Conservation (phyloP, 2,797 vertebrate species). For the Phalanger gymnotis region DNA sequence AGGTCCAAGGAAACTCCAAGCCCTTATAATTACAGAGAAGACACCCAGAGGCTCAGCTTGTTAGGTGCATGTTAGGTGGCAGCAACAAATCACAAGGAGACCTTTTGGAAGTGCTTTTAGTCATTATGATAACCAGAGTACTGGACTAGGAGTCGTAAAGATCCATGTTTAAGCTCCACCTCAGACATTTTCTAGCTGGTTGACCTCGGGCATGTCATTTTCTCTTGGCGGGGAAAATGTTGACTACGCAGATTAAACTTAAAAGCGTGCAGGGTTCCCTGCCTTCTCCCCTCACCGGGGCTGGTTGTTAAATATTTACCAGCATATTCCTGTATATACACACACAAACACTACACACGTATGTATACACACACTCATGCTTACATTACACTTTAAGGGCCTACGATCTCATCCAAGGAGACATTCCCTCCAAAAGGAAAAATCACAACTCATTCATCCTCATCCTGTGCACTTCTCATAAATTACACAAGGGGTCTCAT, state of each 20-base stretch:
- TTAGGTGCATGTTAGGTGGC: not conserved
- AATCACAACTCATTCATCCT: not conserved
- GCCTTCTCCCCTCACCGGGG: rapidly evolving
- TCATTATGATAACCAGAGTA: not conserved
- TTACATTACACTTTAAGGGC: not conserved
- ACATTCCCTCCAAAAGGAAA: not conserved
- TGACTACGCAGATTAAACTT: not conserved
- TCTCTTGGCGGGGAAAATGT: not conserved
- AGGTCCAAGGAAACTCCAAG: slow-evolving; percentile 34
- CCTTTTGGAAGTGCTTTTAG: not conserved
- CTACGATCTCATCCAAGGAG: not conserved
- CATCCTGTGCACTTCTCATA: not conserved
- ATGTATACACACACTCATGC: not conserved
- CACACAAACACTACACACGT: not conserved
- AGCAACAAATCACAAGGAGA: not conserved
- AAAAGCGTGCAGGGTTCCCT: not conserved
- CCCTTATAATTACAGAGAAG: slow-evolving; percentile 57
- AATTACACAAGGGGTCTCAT: not conserved
- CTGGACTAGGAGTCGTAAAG: not conserved
- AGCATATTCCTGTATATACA: not conserved
- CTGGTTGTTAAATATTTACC: not conserved
- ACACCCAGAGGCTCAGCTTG: slow-evolving; percentile 31
- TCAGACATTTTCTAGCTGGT: not conserved
- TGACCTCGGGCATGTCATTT: not conserved
- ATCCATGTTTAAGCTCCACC: not conserved